Base-by-base conservation (phyloP, 2,888 invertebrate genomes). In the Aphodius granarius region DNA sequence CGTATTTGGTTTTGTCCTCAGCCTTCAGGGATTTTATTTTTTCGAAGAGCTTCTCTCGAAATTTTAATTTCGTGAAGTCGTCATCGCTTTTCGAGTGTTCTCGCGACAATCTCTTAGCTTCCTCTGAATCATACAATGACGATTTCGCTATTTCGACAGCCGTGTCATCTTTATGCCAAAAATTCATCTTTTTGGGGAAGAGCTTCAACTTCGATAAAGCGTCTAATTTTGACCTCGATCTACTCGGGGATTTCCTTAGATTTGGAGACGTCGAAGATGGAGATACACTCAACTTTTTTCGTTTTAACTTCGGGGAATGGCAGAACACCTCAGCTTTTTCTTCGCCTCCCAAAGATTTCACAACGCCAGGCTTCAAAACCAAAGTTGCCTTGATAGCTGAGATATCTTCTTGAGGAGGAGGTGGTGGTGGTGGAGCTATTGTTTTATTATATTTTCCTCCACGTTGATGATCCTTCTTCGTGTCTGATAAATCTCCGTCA, bases 161-260 rank as follows among this genome's bases (percentile, higher is more conserved):
- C 71, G 78, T 87, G 63, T 89, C 89, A 78, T 81, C 84, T 85
- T 88, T 90, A 80, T 89, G 86, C 90, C 90, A 90, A 84, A 91
- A 90, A 63, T 87, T 89, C 76, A 91, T 85, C 86, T 90, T 91
- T 79, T 89, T 88, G 5, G 91, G 90, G 73, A 91, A 83, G 77
- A 89, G 89, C 76, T 91, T 87, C 76, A 91, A 80, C 78, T 84
- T 84, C 65, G 82, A 71, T 75, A 84, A 78, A 16, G 73, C 66
- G 20, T 77, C 77, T 18, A 77, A 21, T 65, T 19, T 75, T n/a
- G 75, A 77, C 23, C 73, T 83, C 22, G 71, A 81, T 79, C 78
- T 83, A 81, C 78, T 81, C 72, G 79, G 82, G 78, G 66, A 76
- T 76, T 68, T 78, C 78, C 75, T 76, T 63, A 74, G 63, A 19